Evolutionary conservation across 2,113 vertebrate genomes (phyloP), one percentile per base, ranked within the genome.

Genomic region (Onychorhynchus coronatus): DNA sequence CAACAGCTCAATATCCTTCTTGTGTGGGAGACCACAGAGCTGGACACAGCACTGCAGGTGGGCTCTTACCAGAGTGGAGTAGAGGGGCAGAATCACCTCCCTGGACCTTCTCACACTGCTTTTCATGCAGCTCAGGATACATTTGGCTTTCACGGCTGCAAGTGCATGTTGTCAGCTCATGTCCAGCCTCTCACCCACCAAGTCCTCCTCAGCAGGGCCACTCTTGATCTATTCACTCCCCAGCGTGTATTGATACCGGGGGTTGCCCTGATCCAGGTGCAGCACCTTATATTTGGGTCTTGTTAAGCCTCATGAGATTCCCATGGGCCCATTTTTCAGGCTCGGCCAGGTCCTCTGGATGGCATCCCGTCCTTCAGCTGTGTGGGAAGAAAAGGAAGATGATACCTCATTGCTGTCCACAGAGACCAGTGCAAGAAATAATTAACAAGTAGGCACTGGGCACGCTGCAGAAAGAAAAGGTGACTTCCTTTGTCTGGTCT

Each of bases 71-170:
- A 50, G 50, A 65, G 35, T 16, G 37, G 65, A 62, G 11, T 7
- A 42, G 33, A 37, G 14, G 37, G 63, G 11, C 31, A 46, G 41
- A 88, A 58, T 27, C 44, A 15, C 10, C 27, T 50, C 3, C 77
- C 37, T 44, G 2, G 0, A 5, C 59, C 61, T 59, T 77, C 12
- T 52, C 52, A 20, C 1, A 0, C 12, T 44, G 27, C 19, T 59
- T 20, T 46, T 33, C 33, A 20, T 46, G 28, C 33, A 89, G 52
- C 31, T 8, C 50, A 50, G 68, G 68, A 44, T 9, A 58, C 6
- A 0, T 1, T 0, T 50, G 27, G 59, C 23, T 66, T 14, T 44
- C 33, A 52, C 35, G 14, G 33, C 31, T 65, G 6, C 1, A 2
- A 35, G 49, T 31, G 2, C 19, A 3, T 47, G 30, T 13, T 4